A percentile compares a stretch with the other conserved stretches of the same genome.
These are phyloP conservation scores for Pluvialis apricaria DNA, from an alignment of 2,113 vertebrate species.

Conservation along the genomic window DNA sequence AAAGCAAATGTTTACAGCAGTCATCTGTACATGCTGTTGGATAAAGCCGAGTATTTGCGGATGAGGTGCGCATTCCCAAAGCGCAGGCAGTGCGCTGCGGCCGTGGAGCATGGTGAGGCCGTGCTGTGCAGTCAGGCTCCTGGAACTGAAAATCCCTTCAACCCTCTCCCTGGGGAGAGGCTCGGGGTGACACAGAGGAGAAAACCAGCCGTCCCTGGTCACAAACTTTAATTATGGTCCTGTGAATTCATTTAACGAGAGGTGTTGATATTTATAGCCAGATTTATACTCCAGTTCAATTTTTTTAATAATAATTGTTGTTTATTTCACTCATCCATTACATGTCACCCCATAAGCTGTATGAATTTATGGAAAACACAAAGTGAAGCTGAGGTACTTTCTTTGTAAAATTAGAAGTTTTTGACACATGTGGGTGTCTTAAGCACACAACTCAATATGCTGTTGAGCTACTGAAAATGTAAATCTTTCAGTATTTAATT, in stretches of 20 bases:
- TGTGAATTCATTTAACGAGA: background rate
- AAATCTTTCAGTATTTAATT: background rate
- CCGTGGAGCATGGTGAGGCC: background rate
- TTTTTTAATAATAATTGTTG: background rate
- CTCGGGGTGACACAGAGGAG: too few species aligned
- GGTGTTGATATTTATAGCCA: background rate
- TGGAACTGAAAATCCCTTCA: background rate
- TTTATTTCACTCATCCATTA: background rate
- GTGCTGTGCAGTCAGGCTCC: background rate
- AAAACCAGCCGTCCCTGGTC: background rate
- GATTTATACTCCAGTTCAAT: background rate
- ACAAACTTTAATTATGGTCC: background rate
- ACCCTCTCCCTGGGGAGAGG: background rate
- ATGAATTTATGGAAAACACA: background rate
- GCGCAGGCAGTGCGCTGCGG: background rate
- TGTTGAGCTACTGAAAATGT: background rate
- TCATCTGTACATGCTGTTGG: background rate
- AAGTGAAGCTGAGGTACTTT: background rate
- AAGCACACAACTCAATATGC: background rate
- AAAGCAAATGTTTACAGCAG: background rate
- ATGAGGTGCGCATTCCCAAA: background rate
- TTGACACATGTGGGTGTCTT: background rate
- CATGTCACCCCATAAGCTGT: background rate
- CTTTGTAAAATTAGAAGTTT: background rate
- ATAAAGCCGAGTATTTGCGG: accelerated